Conservation (phyloP, 2,888 invertebrate genomes). For the Orgyia antiqua region DNA sequence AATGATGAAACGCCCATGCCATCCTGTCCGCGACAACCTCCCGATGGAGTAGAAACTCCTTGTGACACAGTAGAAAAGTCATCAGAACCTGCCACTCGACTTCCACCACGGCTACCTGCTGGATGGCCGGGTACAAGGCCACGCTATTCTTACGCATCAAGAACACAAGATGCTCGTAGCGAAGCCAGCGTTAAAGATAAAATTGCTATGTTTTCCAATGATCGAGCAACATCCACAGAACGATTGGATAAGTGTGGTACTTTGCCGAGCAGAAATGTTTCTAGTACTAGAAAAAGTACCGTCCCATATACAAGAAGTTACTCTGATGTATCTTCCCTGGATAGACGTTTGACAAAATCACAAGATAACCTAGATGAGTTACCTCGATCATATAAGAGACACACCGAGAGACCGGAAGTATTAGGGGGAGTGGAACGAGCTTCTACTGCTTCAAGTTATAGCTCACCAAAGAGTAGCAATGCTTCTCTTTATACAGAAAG, state of each 20-base stretch:
- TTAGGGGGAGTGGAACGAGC: slow-evolving; percentile 71
- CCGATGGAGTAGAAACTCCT: slow-evolving; percentile 90
- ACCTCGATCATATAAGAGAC: slow-evolving; percentile 55
- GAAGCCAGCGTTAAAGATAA: slow-evolving; percentile 90
- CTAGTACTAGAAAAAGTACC: slow-evolving; percentile 48
- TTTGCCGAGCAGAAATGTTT: slow-evolving; percentile 47
- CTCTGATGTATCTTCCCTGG: slow-evolving; percentile 55
- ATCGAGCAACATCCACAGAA: slow-evolving; percentile 56
- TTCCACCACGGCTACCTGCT: slow-evolving; percentile 51
- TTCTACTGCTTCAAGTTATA: slow-evolving; percentile 36
- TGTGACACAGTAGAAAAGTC: slow-evolving; percentile 80
- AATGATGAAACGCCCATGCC: slow-evolving; percentile 70
- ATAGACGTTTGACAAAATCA: slow-evolving; percentile 67
- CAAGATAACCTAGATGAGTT: slow-evolving; percentile 75
- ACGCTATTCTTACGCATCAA: slow-evolving; percentile 63
- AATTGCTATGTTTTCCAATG: slow-evolving; percentile 90
- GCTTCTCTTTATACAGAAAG: slow-evolving; percentile 36
- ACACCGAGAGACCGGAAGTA: slow-evolving; percentile 62
- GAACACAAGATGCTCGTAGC: slow-evolving; percentile 87
- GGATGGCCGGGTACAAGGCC: slow-evolving; percentile 49
- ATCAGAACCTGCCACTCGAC: slow-evolving; percentile 54
- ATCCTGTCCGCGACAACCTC: slow-evolving; percentile 85
- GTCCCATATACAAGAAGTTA: slow-evolving; percentile 45
- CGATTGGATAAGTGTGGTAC: slow-evolving; percentile 65
- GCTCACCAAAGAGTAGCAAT: slow-evolving; percentile 31